Percentiles rank a stretch among this genome's conserved stretches.
phyloP scores from a whole-genome alignment of 2,888 invertebrate species.

The Drosophila mercatorum region DNA sequence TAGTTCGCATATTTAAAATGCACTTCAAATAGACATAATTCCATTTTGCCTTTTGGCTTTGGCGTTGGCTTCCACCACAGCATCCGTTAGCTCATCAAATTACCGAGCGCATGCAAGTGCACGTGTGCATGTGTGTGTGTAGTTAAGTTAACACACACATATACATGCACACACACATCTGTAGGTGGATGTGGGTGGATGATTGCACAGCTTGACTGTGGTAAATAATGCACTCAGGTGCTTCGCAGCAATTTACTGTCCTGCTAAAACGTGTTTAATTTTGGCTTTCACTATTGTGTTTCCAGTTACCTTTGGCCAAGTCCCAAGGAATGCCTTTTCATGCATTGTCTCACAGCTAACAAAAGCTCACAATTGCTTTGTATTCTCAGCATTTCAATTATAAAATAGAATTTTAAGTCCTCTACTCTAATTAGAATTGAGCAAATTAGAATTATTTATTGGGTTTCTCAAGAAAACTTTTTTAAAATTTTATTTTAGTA shows the following conservation, averaged over 20 bases:
- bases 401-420: not conserved
- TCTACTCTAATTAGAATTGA: not conserved
- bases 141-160: constrained; percentile 12
- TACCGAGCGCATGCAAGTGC: constrained; percentile 61
- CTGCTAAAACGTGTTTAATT: constrained; percentile 58
- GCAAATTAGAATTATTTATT: too few relatives aligned
- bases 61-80: constrained; percentile 18
- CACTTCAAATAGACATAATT: constrained; percentile 75
- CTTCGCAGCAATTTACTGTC: constrained; percentile 56
- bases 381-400: not conserved
- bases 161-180: not conserved
- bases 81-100: constrained; percentile 69
- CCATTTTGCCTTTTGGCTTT: constrained; percentile 66
- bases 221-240: constrained; percentile 41
- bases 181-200: constrained; percentile 12
- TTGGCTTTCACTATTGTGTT: constrained; percentile 32
- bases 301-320: constrained; percentile 35
- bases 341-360: constrained; percentile 60
- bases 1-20: constrained; percentile 74
- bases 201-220: constrained; percentile 13
- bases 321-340: constrained; percentile 23
- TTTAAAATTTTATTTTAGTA: too few relatives aligned
- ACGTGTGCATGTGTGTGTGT: constrained; percentile 58
- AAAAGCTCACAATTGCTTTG: constrained; percentile 55
- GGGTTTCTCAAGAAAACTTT: too few relatives aligned